phyloP scores from a whole-genome alignment of 1,140 invertebrate genomes.

The Antheraea pernyi region DNA sequence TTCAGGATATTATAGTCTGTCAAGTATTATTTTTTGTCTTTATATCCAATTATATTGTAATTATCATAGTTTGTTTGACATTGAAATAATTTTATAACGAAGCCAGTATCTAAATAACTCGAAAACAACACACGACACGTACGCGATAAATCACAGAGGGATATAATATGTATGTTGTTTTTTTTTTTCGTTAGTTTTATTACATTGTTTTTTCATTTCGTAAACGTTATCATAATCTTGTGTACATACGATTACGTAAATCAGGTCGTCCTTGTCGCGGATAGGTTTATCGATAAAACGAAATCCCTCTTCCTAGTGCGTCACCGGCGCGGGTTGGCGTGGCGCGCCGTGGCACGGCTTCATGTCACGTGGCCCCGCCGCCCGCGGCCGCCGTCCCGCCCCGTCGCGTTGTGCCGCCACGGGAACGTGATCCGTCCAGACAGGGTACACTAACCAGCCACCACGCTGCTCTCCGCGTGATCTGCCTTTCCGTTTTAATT shows the following conservation, averaged over 20 bases:
- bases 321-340: constrained; percentile 11
- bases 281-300: background rate
- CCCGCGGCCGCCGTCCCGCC: constrained; percentile 1
- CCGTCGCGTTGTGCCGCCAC: background rate
- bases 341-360: background rate
- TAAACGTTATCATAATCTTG: constrained; percentile 2
- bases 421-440: constrained; percentile 32
- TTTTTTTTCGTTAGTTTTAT: background rate
- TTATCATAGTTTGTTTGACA: too few relatives aligned
- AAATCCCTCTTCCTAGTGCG: constrained; percentile 28
- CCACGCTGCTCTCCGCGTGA: constrained; percentile 32
- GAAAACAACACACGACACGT: too few relatives aligned
- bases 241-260: background rate
- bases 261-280: background rate
- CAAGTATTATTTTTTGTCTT: background rate
- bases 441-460: constrained; percentile 27
- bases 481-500: constrained; percentile 22
- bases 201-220: background rate
- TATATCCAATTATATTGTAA: background rate
- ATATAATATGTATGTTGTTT: background rate
- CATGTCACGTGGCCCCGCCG: constrained; percentile 28
- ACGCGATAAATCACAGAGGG: too few relatives aligned
- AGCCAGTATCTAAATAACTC: too few relatives aligned
- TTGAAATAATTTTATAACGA: too few relatives aligned
- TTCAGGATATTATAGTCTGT: background rate